Evolutionary conservation across 2,113 vertebrate genomes (phyloP), one percentile per base, ranked within the genome.

Genomic region (Festucalex cinctus): DNA sequence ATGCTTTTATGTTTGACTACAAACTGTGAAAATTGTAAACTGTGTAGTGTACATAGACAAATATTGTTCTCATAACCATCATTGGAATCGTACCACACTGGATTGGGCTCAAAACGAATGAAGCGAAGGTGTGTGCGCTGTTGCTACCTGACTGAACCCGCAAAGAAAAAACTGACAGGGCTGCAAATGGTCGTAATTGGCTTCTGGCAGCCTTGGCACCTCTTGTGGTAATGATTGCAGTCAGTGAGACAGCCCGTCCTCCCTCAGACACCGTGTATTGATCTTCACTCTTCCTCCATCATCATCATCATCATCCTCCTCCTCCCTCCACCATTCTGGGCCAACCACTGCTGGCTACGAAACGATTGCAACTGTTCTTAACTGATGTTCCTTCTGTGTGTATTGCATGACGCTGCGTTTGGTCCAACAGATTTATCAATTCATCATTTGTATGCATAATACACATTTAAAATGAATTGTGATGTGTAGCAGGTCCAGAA

Each of bases 171-270:
- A 73, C 70, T 84, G 84, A 81, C 80, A 75, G 53, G 62, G 68
- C 69, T 83, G 76, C 78, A 85, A 84, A 86, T 82, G 73, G 78
- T 68, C 22, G 60, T 75, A 68, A 86, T 83, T 71, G 69, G 67
- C 74, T 79, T 79, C 68, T 41, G 74, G 68, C 62, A 84, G 78
- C 63, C 16, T 19, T 66, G 56, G 76, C 80, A 58, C 77, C 76
- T 68, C 68, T 73, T 77, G 59, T 35, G 36, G 22, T 80, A 75
- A 81, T 74, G 74, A 75, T 60, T 72, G 65, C 68, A 70, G 73
- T 77, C 82, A 78, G 65, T 9, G 3, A 65, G 39, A 26, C 66
- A n/a, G 63, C 35, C n/a, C 51, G 0, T 36, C 54, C 20, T 37
- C 17, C 8, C 43, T n/a, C 43, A 48, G 61, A 46, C 20, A 63